Base-by-base conservation (phyloP, 2,113 vertebrate species). In the Percopsis transmontana region DNA sequence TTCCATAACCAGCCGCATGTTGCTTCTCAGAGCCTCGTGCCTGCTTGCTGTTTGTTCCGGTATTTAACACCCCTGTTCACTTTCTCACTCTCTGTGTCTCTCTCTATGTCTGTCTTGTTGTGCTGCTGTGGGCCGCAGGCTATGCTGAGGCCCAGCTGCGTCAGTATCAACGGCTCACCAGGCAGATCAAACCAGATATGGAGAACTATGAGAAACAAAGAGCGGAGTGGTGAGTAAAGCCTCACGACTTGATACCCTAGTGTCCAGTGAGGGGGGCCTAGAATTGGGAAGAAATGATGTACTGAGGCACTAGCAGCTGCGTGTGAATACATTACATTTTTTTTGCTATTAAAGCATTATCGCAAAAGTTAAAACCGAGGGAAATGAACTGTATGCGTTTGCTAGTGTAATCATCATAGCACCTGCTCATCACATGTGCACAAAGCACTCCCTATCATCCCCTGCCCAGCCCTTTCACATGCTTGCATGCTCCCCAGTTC, bases 141-240 rank as follows among this genome's bases (percentile, higher is more conserved):
- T 99, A 95, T 2, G 97, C 97, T 0, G 95, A 97, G 16, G 97
- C 97, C n/a, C 97, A 99, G 69, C 88, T 97, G 60, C 91, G 97
- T 19, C 97, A 99, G 81, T 99, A 99, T 89, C 97, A 97, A 81
- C 76, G 97, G 42, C 86, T 99, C 76, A 97, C 96, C 0, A 95
- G 84, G 84, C 97, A 99, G 90, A 98, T 99, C 89, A 94, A 89
- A 77, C 97, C 97, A 1, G 94, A 99, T 89, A 89, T 97, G 93
- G 94, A 96, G 50, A 64, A 87, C 16, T 99, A 99, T 0, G 92
- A 94, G 84, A 92, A 68, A 68, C 91, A 95, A 70, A 93, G 92
- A 50, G 94, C 95, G 55, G 92, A 94, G 58, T 91, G 90, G 97
- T 97, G 55, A 93, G 94, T 53, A 14, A 7, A 48, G 7, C 33